These are phyloP conservation scores for Corythornis vintsioides DNA, from an alignment of 2,113 vertebrate genomes.

Conservation along the genomic window DNA sequence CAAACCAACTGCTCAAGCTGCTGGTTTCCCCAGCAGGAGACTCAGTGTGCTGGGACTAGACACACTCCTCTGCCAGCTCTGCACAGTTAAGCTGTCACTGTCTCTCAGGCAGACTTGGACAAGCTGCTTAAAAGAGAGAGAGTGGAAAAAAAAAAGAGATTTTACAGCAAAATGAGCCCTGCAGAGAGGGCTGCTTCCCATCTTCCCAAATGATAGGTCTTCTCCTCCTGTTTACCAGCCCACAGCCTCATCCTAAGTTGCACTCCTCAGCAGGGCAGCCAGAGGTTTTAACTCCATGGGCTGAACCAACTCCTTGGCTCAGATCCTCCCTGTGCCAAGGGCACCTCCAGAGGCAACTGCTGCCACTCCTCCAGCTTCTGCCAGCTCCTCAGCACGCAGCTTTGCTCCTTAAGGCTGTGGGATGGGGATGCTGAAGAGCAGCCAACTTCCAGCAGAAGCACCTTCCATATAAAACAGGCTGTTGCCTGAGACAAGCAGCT, in stretches of 20 bases:
- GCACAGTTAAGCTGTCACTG: slow-evolving; percentile 11
- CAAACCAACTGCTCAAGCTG: not conserved
- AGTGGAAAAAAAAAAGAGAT: fast-evolving
- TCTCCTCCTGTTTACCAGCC: not conserved
- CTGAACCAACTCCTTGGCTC: not conserved
- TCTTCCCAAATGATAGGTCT: not conserved
- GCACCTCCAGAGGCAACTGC: not conserved
- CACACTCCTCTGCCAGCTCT: not conserved
- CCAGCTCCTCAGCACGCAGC: not conserved
- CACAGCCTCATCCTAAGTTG: not conserved
- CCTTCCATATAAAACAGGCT: not conserved
- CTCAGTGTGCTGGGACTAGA: not conserved
- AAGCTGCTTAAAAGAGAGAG: not conserved
- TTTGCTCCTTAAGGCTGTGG: not conserved
- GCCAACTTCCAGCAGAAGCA: not conserved
- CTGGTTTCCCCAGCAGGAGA: not conserved
- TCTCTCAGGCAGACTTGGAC: not conserved
- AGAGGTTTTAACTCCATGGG: not conserved
- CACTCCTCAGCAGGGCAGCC: not conserved
- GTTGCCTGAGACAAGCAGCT: not conserved
- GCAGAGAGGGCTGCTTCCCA: not conserved
- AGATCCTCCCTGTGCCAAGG: not conserved
- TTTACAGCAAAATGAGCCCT: not conserved
- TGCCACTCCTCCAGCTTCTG: not conserved
- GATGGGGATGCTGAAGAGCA: not conserved